A percentile compares a stretch with the other conserved stretches of the same genome.
phyloP scores from a whole-genome alignment of 2,797 vertebrate species.

The Gambelia wislizenii region DNA sequence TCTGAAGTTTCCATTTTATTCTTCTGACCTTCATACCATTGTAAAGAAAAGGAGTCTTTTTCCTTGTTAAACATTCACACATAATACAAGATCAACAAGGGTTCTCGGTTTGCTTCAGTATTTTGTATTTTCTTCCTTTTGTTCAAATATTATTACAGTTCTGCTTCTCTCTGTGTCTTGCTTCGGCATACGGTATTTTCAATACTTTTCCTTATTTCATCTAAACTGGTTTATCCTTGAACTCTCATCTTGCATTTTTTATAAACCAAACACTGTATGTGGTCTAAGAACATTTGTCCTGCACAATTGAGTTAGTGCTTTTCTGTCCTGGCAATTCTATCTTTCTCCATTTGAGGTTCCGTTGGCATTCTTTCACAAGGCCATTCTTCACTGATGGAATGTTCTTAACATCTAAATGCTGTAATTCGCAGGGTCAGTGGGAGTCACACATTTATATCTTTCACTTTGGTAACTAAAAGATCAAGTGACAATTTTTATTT shows the following conservation, averaged over 20 bases:
- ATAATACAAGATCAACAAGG: not conserved
- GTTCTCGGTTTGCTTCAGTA: not conserved
- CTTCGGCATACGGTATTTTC: not conserved
- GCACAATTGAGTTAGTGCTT: not conserved
- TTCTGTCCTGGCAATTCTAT: not conserved
- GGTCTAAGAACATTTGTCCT: not conserved
- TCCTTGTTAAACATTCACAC: not conserved
- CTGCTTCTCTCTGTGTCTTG: not conserved
- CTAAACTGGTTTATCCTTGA: constrained; percentile 19
- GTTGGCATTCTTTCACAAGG: not conserved
- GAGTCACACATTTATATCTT: not conserved
- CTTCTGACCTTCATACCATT: not conserved
- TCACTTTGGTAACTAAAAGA: not conserved
- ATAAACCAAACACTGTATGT: constrained; percentile 8
- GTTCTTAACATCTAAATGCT: not conserved
- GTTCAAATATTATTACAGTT: not conserved
- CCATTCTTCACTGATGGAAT: not conserved
- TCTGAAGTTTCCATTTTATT: not conserved
- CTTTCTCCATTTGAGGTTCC: not conserved
- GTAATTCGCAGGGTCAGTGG: not conserved
- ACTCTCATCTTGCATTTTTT: not conserved
- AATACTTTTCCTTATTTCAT: not conserved
- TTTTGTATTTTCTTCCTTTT: not conserved
- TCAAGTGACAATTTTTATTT: not conserved
- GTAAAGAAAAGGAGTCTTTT: not conserved